Conservation (phyloP, 2,113 vertebrate genomes). For the Corythornis cristatus region DNA sequence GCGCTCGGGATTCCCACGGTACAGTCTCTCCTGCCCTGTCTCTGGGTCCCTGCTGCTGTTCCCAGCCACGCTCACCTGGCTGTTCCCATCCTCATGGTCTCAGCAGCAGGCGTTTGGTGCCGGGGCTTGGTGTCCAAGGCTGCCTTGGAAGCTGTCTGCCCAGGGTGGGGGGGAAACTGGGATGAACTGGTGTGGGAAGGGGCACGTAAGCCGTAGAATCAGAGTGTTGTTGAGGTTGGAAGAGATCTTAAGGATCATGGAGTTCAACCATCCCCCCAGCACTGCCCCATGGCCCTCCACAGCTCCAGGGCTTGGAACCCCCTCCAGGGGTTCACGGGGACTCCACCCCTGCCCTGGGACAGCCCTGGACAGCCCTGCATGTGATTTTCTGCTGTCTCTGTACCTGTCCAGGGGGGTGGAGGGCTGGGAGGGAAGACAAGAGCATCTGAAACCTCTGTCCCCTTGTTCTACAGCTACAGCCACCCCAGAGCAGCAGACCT, state of each 20-base stretch:
- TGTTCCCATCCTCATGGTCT: fast-evolving
- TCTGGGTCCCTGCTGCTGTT: fast-evolving
- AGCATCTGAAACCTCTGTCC: not conserved
- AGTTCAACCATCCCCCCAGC: not conserved
- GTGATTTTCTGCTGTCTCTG: not conserved
- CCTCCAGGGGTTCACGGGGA: too few species aligned
- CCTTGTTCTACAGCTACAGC: not conserved
- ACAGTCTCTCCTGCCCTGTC: not conserved
- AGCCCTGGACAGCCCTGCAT: too few species aligned
- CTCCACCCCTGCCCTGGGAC: too few species aligned
- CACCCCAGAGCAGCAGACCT: not conserved
- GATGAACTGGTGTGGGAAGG: not conserved
- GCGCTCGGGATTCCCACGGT: constrained; percentile 96
- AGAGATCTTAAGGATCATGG: not conserved
- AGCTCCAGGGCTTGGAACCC: not conserved
- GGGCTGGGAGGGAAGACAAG: not conserved
- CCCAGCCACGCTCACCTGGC: not conserved
- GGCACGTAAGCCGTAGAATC: not conserved
- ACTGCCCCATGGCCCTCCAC: not conserved
- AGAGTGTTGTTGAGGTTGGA: not conserved
- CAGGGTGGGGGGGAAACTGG: fast-evolving
- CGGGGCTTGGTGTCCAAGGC: not conserved
- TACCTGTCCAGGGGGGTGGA: not conserved
- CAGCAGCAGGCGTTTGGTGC: fast-evolving
- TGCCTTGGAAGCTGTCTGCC: not conserved